Evolutionary conservation across 2,797 vertebrate genomes (phyloP), one percentile per base, ranked within the genome.

Genomic region (Crax fasciolata): DNA sequence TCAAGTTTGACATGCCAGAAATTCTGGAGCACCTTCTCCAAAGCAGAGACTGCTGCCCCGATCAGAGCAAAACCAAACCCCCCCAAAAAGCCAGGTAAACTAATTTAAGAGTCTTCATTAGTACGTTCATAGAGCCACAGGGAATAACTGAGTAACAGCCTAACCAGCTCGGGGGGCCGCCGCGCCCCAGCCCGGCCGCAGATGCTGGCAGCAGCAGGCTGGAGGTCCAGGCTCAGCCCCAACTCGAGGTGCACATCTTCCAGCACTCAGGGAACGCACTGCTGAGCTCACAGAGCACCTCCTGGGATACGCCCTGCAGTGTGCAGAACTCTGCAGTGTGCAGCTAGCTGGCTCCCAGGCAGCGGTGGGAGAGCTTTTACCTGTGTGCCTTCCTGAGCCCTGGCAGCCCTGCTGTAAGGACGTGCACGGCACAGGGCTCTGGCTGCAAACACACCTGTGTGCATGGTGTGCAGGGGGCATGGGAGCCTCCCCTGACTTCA

Each of bases 1-100:
- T 80, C 87, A 87, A 65, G 65, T 75, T 32, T 41, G 61, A 92
- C 20, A 61, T 78, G 63, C n/a, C 81, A 70, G 62, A 76, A 79
- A 83, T 81, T 94, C 72, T 75, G 67, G 30, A 75, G 32, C 23
- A 38, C 52, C 57, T 58, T 91, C 82, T 70, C 46, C 58, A 15
- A 85, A 76, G 73, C 58, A 74, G 35, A 80, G 41, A 30, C 17
- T 67, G 41, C 62, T 79, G 58, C 19, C 87, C 72, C 61, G 27
- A 52, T 71, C 54, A 74, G 0, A 3, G 79, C 9, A 84, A 86
- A 92, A 66, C 4, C 62, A 85, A 93, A 51, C 12, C 28, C 11
- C 44, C 18, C 10, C 21, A 8, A 32, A 32, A 5, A 57, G n/a
- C 30, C 54, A 57, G n/a, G 24, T 59, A 84, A 93, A 84, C 71